Evolutionary conservation across 2,113 vertebrate genomes (phyloP).

Genomic region (Otocyon megalotis): DNA sequence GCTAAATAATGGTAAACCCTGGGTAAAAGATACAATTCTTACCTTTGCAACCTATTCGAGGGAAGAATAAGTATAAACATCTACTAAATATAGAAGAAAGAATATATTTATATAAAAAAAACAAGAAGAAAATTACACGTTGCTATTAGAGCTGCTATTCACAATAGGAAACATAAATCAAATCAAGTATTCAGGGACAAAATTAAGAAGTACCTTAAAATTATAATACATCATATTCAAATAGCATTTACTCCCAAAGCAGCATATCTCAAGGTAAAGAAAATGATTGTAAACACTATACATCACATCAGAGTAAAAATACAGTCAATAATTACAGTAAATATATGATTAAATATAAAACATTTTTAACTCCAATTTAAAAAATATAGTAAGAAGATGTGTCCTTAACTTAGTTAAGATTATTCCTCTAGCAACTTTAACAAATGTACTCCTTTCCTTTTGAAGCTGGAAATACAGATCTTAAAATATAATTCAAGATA

Average conservation of each 20-base stretch:
- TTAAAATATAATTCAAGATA: background rate
- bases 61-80: background rate
- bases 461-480: background rate
- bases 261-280: background rate
- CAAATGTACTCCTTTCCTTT: background rate
- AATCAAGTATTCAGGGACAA: background rate
- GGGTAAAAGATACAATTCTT: background rate
- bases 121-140: background rate
- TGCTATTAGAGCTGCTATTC: background rate
- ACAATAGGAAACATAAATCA: background rate
- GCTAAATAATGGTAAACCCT: background rate
- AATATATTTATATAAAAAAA: background rate
- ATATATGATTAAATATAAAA: background rate
- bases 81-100: background rate
- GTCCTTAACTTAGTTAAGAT: background rate
- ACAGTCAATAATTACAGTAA: background rate
- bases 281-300: background rate
- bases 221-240: background rate
- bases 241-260: background rate
- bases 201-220: background rate
- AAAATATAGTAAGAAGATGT: conserved; percentile 9
- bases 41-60: background rate
- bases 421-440: background rate
- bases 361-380: background rate
- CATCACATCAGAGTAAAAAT: background rate